Base-by-base conservation (phyloP, 1,140 invertebrate species). In the Choristoneura fumiferana region DNA sequence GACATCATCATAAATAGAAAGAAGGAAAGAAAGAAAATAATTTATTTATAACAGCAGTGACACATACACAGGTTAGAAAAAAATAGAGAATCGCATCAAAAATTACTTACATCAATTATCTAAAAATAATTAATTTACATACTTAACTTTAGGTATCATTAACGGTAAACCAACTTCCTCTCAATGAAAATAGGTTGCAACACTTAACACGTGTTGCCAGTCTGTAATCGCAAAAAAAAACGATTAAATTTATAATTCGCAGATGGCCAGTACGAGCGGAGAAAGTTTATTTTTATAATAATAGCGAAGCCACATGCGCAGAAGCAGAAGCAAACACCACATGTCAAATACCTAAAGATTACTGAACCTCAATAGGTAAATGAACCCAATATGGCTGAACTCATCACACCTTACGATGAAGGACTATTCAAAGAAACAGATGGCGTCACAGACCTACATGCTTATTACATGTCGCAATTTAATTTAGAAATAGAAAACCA, bases 211-310 rank as follows among this genome's bases (percentile, higher is more conserved):
- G 80, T 88, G 85, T 83, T 73, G 54, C 64, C 8, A 77, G 72
- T 62, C 59, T 66, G 62, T 75, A 71, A 73, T 73, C 40, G 74
- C 65, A 69, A 76, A 78, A 78, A 79, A 67, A 67, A 64, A 60
- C 58, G 63, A 86, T 83, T 81, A 77, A 85, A 73, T 78, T 84
- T 83, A 88, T 84, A 89, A 84, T 89, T 80, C 76, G 80, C 86
- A 89, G 86, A 89, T 89, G 84, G 18, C 72, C 58, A 62, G 55
- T 53, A 73, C 82, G 77, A 79, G 63, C 56, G 79, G 81, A 84
- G 85, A 89, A 89, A 89, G 86, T 89, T 89, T 89, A 89, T 87
- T 89, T 87, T 87, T 86, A 81, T 83, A 87, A 89, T 87, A 87
- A 86, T 89, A 87, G 82, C 85, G 73, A 85, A 82, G 63, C 80